Conservation (phyloP, 2,113 vertebrate species). For the Physeter macrocephalus region DNA sequence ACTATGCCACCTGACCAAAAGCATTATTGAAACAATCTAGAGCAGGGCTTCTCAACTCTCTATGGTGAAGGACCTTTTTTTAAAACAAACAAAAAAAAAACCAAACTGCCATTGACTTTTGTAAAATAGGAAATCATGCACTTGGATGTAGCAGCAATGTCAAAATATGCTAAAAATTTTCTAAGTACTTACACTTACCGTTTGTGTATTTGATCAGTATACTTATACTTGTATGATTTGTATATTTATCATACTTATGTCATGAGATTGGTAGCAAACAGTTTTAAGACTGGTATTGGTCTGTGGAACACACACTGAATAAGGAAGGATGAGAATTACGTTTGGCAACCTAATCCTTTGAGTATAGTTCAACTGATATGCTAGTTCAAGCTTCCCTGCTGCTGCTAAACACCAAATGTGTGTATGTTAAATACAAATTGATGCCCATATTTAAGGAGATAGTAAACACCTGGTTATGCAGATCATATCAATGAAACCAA, state of each 20-base stretch:
- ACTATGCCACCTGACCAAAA: slow-evolving; percentile 47
- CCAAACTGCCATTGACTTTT: neutral
- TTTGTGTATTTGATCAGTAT: neutral
- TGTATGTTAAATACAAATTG: slow-evolving; percentile 27
- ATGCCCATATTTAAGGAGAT: neutral
- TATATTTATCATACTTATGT: neutral
- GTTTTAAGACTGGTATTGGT: neutral
- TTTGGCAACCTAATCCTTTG: neutral
- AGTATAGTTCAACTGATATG: neutral
- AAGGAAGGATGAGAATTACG: neutral
- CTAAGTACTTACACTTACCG: neutral
- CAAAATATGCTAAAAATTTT: slow-evolving; percentile 2
- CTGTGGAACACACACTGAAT: neutral
- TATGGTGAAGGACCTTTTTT: neutral
- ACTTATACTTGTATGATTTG: neutral
- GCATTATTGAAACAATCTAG: slow-evolving; percentile 48
- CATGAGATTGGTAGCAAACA: neutral
- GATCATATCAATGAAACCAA: neutral
- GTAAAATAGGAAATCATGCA: slow-evolving; percentile 41
- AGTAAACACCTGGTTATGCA: neutral
- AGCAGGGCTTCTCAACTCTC: slow-evolving; percentile 24
- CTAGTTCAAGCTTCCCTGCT: neutral
- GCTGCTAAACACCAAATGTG: neutral
- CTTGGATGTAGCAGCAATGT: neutral
- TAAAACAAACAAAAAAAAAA: neutral